Conservation (phyloP, 2,797 vertebrate species). For the Pteropus rufus region DNA sequence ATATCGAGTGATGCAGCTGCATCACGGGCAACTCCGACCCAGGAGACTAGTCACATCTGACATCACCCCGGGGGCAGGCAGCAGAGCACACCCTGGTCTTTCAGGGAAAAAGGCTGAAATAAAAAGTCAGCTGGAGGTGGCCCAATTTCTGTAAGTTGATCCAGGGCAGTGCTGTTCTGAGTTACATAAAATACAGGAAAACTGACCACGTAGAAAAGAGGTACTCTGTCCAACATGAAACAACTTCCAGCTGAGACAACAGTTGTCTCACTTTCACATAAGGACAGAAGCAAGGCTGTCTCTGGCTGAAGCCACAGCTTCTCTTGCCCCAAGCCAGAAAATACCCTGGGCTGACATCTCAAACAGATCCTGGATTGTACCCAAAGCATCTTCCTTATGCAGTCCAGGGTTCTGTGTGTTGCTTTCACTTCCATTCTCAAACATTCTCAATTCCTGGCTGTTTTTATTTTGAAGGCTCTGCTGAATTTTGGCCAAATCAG, state of each 20-base stretch:
- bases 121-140: background rate
- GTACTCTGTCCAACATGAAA: background rate
- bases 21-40: background rate
- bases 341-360: background rate
- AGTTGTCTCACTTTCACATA: background rate
- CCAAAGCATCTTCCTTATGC: background rate
- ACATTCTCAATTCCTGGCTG: background rate
- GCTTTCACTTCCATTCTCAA: background rate
- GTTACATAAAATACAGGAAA: background rate
- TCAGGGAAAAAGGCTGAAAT: background rate
- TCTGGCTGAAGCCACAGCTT: background rate
- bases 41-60: background rate
- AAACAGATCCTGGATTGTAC: background rate
- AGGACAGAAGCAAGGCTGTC: background rate
- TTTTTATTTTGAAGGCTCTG: background rate
- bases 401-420: background rate
- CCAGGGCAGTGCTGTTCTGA: background rate
- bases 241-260: background rate
- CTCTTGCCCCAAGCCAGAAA: background rate
- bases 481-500: background rate
- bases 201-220: background rate
- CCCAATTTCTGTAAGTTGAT: conserved; percentile 31
- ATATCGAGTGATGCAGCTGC: background rate
- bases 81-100: background rate
- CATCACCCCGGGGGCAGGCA: background rate